Percentiles rank a stretch among this genome's conserved stretches.
Evolutionary conservation across 2,888 invertebrate species (phyloP).

Genomic region (Drosophila borealis): DNA sequence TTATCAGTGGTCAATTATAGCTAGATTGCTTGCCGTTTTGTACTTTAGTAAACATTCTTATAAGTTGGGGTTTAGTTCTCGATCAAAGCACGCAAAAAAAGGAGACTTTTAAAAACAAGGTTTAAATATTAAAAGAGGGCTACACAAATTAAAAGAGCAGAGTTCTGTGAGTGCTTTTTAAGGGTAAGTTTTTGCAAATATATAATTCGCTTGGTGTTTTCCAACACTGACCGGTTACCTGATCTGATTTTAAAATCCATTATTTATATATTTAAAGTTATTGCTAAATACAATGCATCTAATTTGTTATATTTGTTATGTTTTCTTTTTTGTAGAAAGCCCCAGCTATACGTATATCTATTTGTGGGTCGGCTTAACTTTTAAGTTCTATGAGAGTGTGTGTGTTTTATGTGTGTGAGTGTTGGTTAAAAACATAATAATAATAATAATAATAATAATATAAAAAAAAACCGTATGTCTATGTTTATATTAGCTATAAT

Average conservation of each 20-base stretch:
- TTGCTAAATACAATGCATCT: constrained; percentile 49
- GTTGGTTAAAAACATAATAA: constrained; percentile 1
- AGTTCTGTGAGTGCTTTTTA: not conserved
- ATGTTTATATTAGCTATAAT: constrained; percentile 46
- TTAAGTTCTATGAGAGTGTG: constrained; percentile 47
- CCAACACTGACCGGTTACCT: constrained; percentile 43
- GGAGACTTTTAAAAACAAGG: constrained; percentile 2
- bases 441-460: not conserved
- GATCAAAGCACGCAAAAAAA: constrained; percentile 6
- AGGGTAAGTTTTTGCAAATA: not conserved
- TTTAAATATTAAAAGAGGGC: not conserved
- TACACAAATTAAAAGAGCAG: constrained; percentile 14
- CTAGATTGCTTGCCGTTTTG: constrained; percentile 72
- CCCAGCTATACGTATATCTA: constrained; percentile 13
- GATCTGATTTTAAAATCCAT: constrained; percentile 53
- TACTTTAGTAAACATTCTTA: constrained; percentile 65
- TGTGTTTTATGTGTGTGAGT: constrained; percentile 25
- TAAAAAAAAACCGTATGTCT: constrained; percentile 33
- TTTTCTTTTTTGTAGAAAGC: constrained; percentile 42
- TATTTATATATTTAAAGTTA: constrained; percentile 32
- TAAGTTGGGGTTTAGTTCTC: constrained; percentile 7
- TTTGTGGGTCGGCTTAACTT: constrained; percentile 25
- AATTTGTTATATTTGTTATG: constrained; percentile 24
- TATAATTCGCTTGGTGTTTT: constrained; percentile 36
- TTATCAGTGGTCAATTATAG: constrained; percentile 56